Conservation (phyloP, 1,140 invertebrate species). For the Fopius arisanus region DNA sequence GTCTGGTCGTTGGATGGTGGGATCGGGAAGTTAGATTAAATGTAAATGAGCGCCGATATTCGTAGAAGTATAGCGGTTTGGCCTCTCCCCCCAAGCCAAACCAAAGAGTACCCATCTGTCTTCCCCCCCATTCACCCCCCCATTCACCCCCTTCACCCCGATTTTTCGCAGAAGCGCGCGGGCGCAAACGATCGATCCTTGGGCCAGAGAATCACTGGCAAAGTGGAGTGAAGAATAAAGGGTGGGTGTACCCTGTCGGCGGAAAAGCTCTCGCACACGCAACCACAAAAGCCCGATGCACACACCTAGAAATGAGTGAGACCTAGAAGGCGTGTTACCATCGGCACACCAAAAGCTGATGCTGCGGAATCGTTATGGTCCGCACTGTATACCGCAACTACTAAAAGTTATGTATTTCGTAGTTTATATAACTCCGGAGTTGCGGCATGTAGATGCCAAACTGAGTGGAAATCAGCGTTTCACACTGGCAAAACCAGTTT, state of each 20-base stretch:
- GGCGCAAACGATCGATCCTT: background rate
- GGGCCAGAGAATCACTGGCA: constrained; percentile 4
- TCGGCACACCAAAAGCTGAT: constrained; percentile 6
- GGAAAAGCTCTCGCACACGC: background rate
- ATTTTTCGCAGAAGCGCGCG: background rate
- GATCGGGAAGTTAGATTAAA: constrained; percentile 26
- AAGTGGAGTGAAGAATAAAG: constrained; percentile 13
- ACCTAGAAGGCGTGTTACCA: background rate
- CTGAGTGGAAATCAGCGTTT: constrained; percentile 9
- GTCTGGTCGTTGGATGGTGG: background rate
- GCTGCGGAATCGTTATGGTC: constrained; percentile 14
- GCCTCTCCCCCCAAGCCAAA: background rate
- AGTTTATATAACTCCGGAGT: background rate
- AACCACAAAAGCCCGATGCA: constrained; percentile 1
- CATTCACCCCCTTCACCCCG: background rate
- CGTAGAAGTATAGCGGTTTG: background rate
- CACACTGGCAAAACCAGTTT: background rate
- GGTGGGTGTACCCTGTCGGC: background rate
- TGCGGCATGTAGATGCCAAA: background rate
- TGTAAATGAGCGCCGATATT: constrained; percentile 27
- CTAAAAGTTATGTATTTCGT: constrained; percentile 9
- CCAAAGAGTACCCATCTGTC: background rate
- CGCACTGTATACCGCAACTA: background rate
- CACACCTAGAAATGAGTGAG: background rate
- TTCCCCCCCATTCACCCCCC: background rate